Conservation (phyloP, 2,113 vertebrate species). For the Macquaria australasica region DNA sequence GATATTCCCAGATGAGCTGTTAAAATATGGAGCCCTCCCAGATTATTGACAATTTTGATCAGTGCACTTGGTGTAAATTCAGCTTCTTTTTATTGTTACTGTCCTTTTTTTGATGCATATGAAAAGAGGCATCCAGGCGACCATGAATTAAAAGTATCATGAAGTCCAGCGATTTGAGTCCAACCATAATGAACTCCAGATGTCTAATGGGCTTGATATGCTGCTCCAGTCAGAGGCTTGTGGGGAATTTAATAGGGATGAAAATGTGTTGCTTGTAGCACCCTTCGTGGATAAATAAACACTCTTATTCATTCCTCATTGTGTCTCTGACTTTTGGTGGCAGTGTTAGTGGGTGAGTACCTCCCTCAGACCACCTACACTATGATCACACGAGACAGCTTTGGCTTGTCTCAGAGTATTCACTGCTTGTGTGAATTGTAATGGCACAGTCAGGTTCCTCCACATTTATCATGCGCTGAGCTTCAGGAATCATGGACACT, state of each 20-base stretch:
- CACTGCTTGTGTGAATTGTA: not conserved
- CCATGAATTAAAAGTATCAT: slow-evolving; percentile 53
- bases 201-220: slow-evolving; percentile 76
- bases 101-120: not conserved
- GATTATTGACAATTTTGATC: slow-evolving; percentile 13
- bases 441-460: slow-evolving; percentile 7
- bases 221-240: slow-evolving; percentile 56
- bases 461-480: slow-evolving; percentile 21
- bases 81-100: not conserved
- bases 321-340: slow-evolving; percentile 49
- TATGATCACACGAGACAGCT: slow-evolving; percentile 57
- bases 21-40: not conserved
- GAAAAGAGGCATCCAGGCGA: slow-evolving; percentile 15
- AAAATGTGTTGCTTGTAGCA: slow-evolving; percentile 67
- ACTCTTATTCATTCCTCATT: slow-evolving; percentile 41
- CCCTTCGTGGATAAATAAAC: slow-evolving; percentile 69
- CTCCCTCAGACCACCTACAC: slow-evolving; percentile 64
- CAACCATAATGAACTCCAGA: slow-evolving; percentile 70
- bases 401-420: slow-evolving; percentile 42
- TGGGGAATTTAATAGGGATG: slow-evolving; percentile 57
- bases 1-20: slow-evolving; percentile 25
- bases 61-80: not conserved
- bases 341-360: slow-evolving; percentile 10
- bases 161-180: slow-evolving; percentile 54
- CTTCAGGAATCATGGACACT: not conserved